Evolutionary conservation across 1,140 invertebrate genomes (phyloP).

Genomic region (Heliconius hewitsoni): DNA sequence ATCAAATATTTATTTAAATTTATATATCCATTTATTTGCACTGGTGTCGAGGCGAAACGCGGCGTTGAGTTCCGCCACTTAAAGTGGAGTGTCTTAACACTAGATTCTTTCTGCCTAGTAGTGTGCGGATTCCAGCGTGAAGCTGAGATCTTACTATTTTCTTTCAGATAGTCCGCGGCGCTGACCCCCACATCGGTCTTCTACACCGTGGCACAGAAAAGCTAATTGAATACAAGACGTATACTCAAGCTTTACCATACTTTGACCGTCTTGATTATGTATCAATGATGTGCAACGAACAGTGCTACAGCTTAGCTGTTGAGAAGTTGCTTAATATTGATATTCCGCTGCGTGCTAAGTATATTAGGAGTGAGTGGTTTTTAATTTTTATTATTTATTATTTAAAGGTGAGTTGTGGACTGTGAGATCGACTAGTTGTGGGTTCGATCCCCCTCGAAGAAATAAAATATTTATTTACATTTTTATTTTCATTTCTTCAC

Average conservation of each 20-base stretch:
- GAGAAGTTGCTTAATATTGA: constrained; percentile 98
- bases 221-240: constrained; percentile 99
- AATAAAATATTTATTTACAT: neutral
- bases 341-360: constrained; percentile 95
- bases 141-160: neutral
- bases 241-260: constrained; percentile 97
- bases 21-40: no score
- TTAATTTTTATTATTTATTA: neutral
- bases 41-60: no score
- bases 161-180: constrained; percentile 88
- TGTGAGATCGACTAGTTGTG: no score
- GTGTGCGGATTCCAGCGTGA: no score
- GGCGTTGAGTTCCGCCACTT: no score
- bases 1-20: no score
- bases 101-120: no score
- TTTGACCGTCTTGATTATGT: constrained; percentile 99
- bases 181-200: constrained; percentile 98
- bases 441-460: no score
- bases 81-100: no score
- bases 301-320: constrained; percentile 96
- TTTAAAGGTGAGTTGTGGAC: no score
- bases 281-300: constrained; percentile 99
- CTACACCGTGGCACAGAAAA: constrained; percentile 98
- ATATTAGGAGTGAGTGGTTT: constrained; percentile 91
- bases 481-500: no score